Evolutionary conservation across 2,888 invertebrate species (phyloP).

Genomic region (Lycaena phlaeas): DNA sequence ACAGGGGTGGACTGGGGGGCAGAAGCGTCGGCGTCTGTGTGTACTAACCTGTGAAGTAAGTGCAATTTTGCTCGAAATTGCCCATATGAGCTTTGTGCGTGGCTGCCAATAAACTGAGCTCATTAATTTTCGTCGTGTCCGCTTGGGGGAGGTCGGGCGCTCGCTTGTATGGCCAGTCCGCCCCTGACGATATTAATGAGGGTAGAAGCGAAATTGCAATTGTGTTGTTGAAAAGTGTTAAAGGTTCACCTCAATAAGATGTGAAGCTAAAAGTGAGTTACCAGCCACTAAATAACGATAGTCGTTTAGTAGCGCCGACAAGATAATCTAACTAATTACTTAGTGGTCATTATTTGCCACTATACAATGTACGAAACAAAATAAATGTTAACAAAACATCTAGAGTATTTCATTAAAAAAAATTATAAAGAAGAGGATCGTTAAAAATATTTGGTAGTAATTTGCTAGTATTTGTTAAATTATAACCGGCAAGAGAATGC

Average conservation of each 20-base stretch:
- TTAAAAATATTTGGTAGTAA: neutral
- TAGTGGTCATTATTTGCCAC: neutral
- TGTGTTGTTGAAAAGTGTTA: conserved; percentile 60
- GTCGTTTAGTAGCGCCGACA: conserved; percentile 21
- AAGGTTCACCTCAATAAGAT: conserved; percentile 51
- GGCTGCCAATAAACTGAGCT: conserved; percentile 74
- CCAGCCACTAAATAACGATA: conserved; percentile 28
- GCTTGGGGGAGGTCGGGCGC: conserved; percentile 70
- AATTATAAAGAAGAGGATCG: neutral
- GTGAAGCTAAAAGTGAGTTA: conserved; percentile 64
- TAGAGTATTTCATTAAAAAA: neutral
- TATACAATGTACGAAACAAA: conserved; percentile 3
- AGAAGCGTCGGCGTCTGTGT: conserved; percentile 65
- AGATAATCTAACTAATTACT: conserved; percentile 13
- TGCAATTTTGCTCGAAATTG: conserved; percentile 73
- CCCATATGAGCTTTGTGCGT: conserved; percentile 74
- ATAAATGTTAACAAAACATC: neutral
- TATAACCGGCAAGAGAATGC: neutral
- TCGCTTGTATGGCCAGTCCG: conserved; percentile 74
- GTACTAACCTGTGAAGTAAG: conserved; percentile 74
- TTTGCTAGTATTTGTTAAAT: neutral
- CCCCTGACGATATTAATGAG: conserved; percentile 75
- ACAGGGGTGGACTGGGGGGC: conserved; percentile 71
- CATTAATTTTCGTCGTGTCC: conserved; percentile 73
- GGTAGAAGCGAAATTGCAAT: conserved; percentile 71